Base-by-base conservation (phyloP, 2,797 vertebrate species). In the Semaprochilodus insignis region DNA sequence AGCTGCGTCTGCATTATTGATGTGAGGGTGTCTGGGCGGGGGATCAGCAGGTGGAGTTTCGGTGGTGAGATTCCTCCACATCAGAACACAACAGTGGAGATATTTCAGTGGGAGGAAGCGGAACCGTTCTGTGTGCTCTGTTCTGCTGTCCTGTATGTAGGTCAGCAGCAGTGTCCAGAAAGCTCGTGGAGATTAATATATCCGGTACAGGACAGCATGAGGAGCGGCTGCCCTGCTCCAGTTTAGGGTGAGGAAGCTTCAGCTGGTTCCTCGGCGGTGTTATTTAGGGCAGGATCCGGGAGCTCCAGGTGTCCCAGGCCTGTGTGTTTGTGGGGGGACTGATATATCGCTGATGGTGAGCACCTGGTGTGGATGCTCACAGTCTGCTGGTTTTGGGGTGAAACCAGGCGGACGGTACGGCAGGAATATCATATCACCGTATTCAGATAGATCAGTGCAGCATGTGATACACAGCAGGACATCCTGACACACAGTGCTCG, bases 171-270 rank as follows among this genome's bases (percentile, higher is more conserved):
- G 27, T 17, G 25, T 16, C 15, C 62, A 65, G 60, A 60, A 23
- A 65, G 27, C 14, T 11, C 6, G 62, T 34, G 15, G 27, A 31
- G 62, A 65, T 65, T 16, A 65, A 65, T 65, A 31, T 31, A 63
- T 31, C 14, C 60, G 13, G 31, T 16, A 65, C 27, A 17, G 62
- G 62, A 7, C 25, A 2, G 62, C 34, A 4, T 65, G 23, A 44
- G 40, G n/a, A 60, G 59, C 23, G 59, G n/a, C 62, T 65, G 62
- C 62, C 15, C 62, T 65, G 62, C 25, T 65, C 62, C 62, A 65
- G 23, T 65, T 65, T 65, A 17, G 27, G 62, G 27, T 31, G 27
- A 65, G 34, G 27, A 17, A 65, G 60, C 25, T 63, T 63, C 60
- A 63, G 15, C 62, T 65, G 60, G 60, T 63, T 63, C 15, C 1